phyloP scores from a whole-genome alignment of 2,113 vertebrate genomes.

The Psammodynastes pulverulentus region DNA sequence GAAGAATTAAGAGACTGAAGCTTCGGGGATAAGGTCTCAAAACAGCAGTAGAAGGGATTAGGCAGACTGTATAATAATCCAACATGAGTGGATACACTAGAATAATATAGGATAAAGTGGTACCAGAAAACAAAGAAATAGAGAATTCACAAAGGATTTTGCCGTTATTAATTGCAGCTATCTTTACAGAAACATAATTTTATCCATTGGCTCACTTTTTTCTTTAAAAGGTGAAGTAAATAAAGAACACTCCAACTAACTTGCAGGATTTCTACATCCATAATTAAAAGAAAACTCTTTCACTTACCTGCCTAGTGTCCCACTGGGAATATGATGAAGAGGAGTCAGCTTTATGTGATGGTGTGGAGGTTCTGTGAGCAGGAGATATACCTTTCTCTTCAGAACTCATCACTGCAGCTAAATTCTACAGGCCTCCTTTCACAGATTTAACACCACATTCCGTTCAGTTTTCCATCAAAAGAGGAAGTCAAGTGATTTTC shows the following conservation, averaged over 20 bases:
- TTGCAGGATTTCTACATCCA: neutral
- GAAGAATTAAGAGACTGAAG: neutral
- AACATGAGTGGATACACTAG: neutral
- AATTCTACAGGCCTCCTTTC: slow-evolving; percentile 62
- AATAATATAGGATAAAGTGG: neutral
- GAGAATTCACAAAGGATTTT: neutral
- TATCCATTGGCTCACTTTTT: neutral
- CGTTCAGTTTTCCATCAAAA: slow-evolving; percentile 55
- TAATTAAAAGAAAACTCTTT: neutral
- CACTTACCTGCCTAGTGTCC: slow-evolving; percentile 91
- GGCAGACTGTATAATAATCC: neutral
- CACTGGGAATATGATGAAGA: slow-evolving; percentile 89
- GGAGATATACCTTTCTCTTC: slow-evolving; percentile 86
- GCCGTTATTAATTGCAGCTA: neutral
- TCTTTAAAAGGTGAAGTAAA: slow-evolving; percentile 11
- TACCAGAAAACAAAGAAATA: neutral
- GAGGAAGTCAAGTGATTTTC: slow-evolving; percentile 28
- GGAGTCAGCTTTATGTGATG: slow-evolving; percentile 91
- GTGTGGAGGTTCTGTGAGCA: slow-evolving; percentile 85
- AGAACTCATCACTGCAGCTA: slow-evolving; percentile 83
- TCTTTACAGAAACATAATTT: slow-evolving; percentile 14
- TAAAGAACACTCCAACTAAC: neutral
- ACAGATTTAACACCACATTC: slow-evolving; percentile 60
- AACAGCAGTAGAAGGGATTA: neutral
- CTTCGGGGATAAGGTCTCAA: neutral